Evolutionary conservation across 2,113 vertebrate genomes (phyloP).

Genomic region (Sturnira hondurensis): DNA sequence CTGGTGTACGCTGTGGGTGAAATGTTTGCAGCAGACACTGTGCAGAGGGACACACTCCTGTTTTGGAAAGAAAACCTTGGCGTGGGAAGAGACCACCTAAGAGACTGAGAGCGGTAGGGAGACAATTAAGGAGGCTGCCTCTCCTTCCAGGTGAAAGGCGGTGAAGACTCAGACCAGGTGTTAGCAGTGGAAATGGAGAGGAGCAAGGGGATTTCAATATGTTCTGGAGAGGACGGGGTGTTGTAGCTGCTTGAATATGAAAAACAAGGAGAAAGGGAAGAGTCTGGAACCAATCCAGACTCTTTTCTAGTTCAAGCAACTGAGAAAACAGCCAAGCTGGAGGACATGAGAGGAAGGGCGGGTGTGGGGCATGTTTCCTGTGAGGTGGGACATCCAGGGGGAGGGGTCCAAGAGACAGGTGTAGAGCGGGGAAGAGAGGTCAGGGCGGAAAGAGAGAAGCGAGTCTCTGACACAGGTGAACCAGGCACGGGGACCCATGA

Average conservation of each 20-base stretch:
- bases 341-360: not conserved
- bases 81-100: not conserved
- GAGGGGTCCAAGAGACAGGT: not conserved
- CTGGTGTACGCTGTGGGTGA: not conserved
- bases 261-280: not conserved
- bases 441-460: not conserved
- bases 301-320: not conserved
- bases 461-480: not conserved
- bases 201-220: not conserved
- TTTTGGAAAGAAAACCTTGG: not conserved
- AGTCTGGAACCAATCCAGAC: not conserved
- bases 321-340: not conserved
- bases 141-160: not conserved
- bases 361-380: not conserved
- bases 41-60: not conserved
- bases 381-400: not conserved
- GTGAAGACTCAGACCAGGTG: not conserved
- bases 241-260: not conserved
- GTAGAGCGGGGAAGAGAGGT: not conserved
- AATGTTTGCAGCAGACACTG: not conserved
- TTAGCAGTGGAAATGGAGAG: not conserved
- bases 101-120: not conserved
- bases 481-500: not conserved
- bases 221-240: not conserved
- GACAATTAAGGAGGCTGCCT: not conserved